Evolutionary conservation across 2,797 vertebrate species (phyloP), one percentile per base, ranked within the genome.

Genomic region (Trachops cirrhosus): DNA sequence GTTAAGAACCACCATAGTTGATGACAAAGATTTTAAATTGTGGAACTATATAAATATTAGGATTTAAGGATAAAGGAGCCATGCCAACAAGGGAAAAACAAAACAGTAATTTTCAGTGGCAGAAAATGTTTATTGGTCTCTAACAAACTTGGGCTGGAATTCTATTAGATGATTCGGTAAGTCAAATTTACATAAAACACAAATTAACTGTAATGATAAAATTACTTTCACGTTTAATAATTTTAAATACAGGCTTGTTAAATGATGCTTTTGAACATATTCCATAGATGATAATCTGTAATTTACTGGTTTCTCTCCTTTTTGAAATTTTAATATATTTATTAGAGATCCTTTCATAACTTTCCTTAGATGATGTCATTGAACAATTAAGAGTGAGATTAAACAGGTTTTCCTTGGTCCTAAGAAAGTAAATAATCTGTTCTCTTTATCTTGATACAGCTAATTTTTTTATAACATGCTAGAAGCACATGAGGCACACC

Each of bases 161-260:
- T 94, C 79, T 93, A 32, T 57, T 89, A 64, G 48, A 57, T 19
- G 88, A 84, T 94, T 93, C 95, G 71, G 88, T 78, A 96, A 93
- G 89, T 59, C 89, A 88, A 94, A 96, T 74, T 64, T 87, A 59
- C 71, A 22, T 85, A 89, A 95, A 39, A 78, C 77, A 70, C 34
- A 29, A n/a, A 97, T 75, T 48, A 82, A 64, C 26, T 96, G 14
- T 97, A 94, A 86, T 50, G 73, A 89, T 34, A 96, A 97, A 96
- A 74, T 91, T 89, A 92, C 86, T 93, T 97, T 93, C 78, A 80
- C 93, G 96, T 96, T 87, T 97, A 97, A 97, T 97, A 96, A 94
- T 97, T 97, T 97, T 96, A 98, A 98, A 94, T 97, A 96, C 79
- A 96, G 82, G 54, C 94, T 98, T 94, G 73, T 97, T 97, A 98